A percentile compares a stretch with the other conserved stretches of the same genome.
Conservation (phyloP, 2,888 invertebrate species). For the Athetis lepigone region DNA sequence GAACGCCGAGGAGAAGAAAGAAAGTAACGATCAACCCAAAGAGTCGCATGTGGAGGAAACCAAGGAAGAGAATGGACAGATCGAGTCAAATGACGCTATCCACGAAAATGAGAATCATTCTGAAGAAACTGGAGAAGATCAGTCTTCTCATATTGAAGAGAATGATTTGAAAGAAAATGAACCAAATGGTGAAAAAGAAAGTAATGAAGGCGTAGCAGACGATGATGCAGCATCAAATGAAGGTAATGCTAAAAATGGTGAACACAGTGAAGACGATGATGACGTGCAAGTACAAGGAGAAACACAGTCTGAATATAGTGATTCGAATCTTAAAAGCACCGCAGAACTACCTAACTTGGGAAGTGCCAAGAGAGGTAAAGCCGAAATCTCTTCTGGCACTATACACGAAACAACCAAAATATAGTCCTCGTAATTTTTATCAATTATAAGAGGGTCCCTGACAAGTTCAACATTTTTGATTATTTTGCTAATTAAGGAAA, state of each 20-base stretch:
- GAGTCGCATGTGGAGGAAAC: slow-evolving; percentile 25
- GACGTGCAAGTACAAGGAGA: slow-evolving; percentile 89
- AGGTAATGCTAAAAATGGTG: slow-evolving; percentile 82
- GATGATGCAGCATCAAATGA: slow-evolving; percentile 71
- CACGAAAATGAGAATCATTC: slow-evolving; percentile 34
- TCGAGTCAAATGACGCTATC: slow-evolving; percentile 15
- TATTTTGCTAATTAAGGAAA: slow-evolving; percentile 90
- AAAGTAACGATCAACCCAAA: slow-evolving; percentile 31
- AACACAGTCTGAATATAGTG: slow-evolving; percentile 82
- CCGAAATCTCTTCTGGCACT: slow-evolving; percentile 85
- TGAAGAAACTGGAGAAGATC: slow-evolving; percentile 21
- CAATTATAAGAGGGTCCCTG: slow-evolving; percentile 85
- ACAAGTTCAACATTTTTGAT: slow-evolving; percentile 89
- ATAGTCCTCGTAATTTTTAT: slow-evolving; percentile 77
- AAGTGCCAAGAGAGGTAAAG: slow-evolving; percentile 86
- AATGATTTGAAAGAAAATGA: slow-evolving; percentile 40
- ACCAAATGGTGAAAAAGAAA: slow-evolving; percentile 31
- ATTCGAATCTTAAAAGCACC: slow-evolving; percentile 81
- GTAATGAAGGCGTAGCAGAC: slow-evolving; percentile 59
- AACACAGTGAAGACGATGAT: slow-evolving; percentile 89
- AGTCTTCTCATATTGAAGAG: slow-evolving; percentile 21
- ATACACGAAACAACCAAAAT: slow-evolving; percentile 84
- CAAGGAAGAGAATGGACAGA: slow-evolving; percentile 15
- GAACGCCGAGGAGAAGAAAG: slow-evolving; percentile 42
- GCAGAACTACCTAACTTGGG: slow-evolving; percentile 81